phyloP scores from a whole-genome alignment of 2,888 invertebrate species.

The Phalera bucephala region DNA sequence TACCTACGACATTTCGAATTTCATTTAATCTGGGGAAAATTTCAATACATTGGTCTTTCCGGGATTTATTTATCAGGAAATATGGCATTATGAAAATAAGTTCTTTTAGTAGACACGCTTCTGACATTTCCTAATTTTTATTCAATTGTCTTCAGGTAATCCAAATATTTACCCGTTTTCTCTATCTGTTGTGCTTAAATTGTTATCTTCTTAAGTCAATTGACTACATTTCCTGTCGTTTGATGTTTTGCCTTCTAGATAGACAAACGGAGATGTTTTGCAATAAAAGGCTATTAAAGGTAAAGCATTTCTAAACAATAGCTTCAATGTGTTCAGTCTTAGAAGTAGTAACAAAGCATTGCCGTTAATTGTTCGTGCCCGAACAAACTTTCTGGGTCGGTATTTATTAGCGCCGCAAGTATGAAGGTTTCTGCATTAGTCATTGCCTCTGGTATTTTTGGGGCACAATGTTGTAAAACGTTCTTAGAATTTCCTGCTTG shows the following conservation, averaged over 20 bases:
- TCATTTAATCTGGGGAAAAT: too few species aligned
- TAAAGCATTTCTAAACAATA: slow-evolving; percentile 39
- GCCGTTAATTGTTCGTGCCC: slow-evolving; percentile 58
- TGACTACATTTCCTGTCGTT: slow-evolving; percentile 4
- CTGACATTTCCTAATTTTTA: too few species aligned
- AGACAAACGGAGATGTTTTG: slow-evolving; percentile 27
- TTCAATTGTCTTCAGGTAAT: too few species aligned
- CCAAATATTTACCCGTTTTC: too few species aligned
- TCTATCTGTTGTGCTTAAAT: too few species aligned
- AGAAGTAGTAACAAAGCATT: slow-evolving; percentile 50
- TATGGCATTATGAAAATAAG: too few species aligned
- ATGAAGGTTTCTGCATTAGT: slow-evolving; percentile 37
- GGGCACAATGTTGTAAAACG: slow-evolving; percentile 13
- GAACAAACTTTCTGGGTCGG: slow-evolving; percentile 57
- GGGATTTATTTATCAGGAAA: too few species aligned
- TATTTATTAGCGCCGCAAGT: slow-evolving; percentile 49
- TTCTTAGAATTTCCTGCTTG: slow-evolving; percentile 1
- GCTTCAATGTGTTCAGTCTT: slow-evolving; percentile 36
- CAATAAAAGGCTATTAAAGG: slow-evolving; percentile 28
- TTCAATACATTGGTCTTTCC: too few species aligned
- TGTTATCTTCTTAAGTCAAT: neutral
- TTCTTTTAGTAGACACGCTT: too few species aligned
- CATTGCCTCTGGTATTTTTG: slow-evolving; percentile 33
- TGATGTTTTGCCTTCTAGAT: slow-evolving; percentile 23
- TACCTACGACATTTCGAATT: too few species aligned